Evolutionary conservation across 2,888 invertebrate genomes (phyloP).

Genomic region (Macropis europaea): DNA sequence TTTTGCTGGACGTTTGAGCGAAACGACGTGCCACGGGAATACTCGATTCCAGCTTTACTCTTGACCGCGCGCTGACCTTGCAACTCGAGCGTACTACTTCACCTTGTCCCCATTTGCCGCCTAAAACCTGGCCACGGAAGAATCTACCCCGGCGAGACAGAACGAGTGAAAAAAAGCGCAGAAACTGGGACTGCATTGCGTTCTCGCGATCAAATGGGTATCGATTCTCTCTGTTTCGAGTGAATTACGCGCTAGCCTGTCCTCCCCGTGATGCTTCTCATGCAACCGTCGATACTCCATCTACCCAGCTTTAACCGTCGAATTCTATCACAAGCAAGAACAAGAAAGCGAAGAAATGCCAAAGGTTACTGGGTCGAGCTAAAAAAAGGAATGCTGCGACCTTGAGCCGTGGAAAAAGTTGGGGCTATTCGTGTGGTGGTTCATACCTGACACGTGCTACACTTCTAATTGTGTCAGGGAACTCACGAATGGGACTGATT

Average conservation of each 20-base stretch:
- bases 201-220: slow-evolving; percentile 27
- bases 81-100: slow-evolving; percentile 28
- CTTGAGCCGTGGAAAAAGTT: slow-evolving; percentile 15
- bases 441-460: background rate
- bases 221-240: slow-evolving; percentile 2
- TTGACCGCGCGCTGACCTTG: slow-evolving; percentile 34
- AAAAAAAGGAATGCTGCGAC: slow-evolving; percentile 22
- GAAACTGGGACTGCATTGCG: slow-evolving; percentile 12
- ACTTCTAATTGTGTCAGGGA: background rate
- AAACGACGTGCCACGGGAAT: background rate
- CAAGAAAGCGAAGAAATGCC: slow-evolving; percentile 34
- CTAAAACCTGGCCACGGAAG: slow-evolving; percentile 5
- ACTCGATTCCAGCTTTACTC: slow-evolving; percentile 27
- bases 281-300: slow-evolving; percentile 15
- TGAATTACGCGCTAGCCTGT: background rate
- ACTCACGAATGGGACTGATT: background rate
- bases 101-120: slow-evolving; percentile 51
- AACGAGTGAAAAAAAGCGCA: background rate
- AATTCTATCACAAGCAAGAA: background rate
- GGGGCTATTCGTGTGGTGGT: background rate
- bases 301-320: background rate
- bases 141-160: background rate
- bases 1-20: background rate
- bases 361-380: slow-evolving; percentile 23
- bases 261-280: too few species aligned